Base-by-base conservation (phyloP, 2,113 vertebrate genomes). In the Motacilla tschutschensis region DNA sequence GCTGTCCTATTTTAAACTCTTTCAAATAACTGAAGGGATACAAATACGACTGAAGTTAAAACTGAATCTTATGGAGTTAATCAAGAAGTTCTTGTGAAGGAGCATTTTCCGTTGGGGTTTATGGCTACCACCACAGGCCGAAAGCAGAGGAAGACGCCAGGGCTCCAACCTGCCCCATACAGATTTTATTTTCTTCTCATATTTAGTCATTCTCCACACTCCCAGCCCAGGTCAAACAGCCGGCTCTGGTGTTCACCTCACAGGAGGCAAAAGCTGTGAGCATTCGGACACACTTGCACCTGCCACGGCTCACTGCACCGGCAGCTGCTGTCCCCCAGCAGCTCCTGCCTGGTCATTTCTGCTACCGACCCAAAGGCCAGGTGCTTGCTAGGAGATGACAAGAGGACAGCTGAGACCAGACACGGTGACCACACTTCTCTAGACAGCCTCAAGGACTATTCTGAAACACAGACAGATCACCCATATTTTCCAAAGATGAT, bases 371-470 rank as follows among this genome's bases (percentile, higher is more conserved):
- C 33, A 16, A 29, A 48, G 25, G 62, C 26, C 38, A 41, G 22
- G 8, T 1, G 25, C 53, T 13, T 6, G 25, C 33, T 8, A 12
- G 44, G 17, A 40, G 18, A 31, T 3, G 24, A 22, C 48, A 20
- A 12, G 12, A 35, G 25, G 20, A 16, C 24, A 58, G 65, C 57
- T 35, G 47, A 69, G n/a, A 28, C 38, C 43, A 58, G 53, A 20
- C 5, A 53, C 1, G 1, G 15, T 3, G 35, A 36, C 31, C 0
- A 1, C 15, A 3, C 3, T 44, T 48, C 57, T 57, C 33, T 1
- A 57, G 36, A 15, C 64, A 74, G 40, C 40, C 55, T 29, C 40
- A 12, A 2, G 0, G 14, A 19, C 14, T 25, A 5, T 5, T 21
- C 57, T 44, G 17, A 64, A 65, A 48, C 13, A 59, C 43, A 35